Evolutionary conservation across 2,113 vertebrate species (phyloP).

Genomic region (Elephas maximus): DNA sequence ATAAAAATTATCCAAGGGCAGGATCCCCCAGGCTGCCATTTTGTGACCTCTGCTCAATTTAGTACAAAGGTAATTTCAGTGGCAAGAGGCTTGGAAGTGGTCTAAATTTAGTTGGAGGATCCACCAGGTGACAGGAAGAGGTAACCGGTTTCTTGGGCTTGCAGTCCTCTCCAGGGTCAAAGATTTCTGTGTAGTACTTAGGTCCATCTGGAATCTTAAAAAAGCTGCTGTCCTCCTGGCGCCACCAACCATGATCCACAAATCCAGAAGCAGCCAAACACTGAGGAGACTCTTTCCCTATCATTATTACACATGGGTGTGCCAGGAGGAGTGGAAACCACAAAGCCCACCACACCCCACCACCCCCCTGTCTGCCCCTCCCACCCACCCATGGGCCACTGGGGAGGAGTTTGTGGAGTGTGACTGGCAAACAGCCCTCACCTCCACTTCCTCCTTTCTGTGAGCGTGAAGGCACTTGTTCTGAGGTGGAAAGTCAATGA

Average conservation of each 20-base stretch:
- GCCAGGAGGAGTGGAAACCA: background rate
- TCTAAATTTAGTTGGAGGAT: background rate
- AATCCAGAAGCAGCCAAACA: background rate
- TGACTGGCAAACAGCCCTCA: background rate
- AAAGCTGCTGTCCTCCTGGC: background rate
- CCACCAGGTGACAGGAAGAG: conserved; percentile 7
- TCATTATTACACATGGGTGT: background rate
- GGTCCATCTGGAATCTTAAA: background rate
- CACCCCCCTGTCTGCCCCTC: background rate
- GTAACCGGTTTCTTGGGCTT: no score
- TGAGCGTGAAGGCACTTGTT: background rate
- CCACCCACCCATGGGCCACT: background rate
- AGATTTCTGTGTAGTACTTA: background rate
- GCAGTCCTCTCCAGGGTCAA: background rate
- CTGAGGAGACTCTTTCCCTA: background rate
- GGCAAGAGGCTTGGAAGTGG: background rate
- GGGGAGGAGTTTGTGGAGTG: background rate
- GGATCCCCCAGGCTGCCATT: background rate
- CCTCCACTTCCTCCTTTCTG: background rate
- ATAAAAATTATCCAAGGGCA: background rate
- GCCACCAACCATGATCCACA: background rate
- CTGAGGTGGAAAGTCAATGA: background rate
- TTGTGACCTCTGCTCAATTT: background rate
- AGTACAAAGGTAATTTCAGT: background rate
- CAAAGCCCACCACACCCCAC: no score